These are phyloP conservation scores for Ridgeia piscesae DNA, from an alignment of 1,140 invertebrate genomes.

Conservation along the genomic window DNA sequence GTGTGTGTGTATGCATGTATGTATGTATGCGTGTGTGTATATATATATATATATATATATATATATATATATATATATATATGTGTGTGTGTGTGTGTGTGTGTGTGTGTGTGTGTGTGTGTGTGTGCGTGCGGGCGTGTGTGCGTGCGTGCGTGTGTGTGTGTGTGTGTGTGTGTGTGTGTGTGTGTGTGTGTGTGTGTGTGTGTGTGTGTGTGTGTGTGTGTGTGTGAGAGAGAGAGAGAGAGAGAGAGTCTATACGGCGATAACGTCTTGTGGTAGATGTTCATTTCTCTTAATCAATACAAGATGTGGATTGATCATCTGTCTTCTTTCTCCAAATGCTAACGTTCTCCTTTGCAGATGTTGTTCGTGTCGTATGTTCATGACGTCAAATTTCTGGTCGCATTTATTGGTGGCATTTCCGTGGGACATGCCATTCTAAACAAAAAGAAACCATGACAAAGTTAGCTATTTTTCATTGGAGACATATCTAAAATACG, in stretches of 20 bases:
- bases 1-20: too few relatives aligned
- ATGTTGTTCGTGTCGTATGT: too few relatives aligned
- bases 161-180: constrained; percentile 16
- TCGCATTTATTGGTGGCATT: neutral
- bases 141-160: too few relatives aligned
- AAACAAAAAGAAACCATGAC: neutral
- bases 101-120: constrained; percentile 18
- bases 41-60: too few relatives aligned
- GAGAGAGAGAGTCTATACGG: neutral
- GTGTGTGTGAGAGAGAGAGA: neutral
- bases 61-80: too few relatives aligned
- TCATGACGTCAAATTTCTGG: neutral
- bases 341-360: too few relatives aligned
- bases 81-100: constrained; percentile 17
- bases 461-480: neutral
- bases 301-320: too few relatives aligned
- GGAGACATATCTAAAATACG: neutral
- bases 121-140: neutral
- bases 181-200: constrained; percentile 18
- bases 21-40: too few relatives aligned
- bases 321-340: too few relatives aligned
- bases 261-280: too few relatives aligned
- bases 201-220: constrained; percentile 16
- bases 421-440: neutral
- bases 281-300: too few relatives aligned